Conservation (phyloP, 1,140 invertebrate species). For the Cotesia vestalis region DNA sequence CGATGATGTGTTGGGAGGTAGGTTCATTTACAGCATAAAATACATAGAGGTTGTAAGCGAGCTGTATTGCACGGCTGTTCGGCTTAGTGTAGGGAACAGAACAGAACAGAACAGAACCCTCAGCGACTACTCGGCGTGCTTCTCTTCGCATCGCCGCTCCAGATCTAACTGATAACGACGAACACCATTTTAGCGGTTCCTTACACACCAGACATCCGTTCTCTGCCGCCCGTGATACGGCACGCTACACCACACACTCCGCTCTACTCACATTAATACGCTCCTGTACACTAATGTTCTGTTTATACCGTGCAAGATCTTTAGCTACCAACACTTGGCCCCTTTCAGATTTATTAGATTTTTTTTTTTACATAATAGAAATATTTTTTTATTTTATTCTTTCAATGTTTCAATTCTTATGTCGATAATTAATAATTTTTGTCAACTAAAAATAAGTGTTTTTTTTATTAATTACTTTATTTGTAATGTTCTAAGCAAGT, state of each 20-base stretch:
- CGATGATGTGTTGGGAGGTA: too few species aligned
- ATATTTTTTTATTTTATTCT: too few species aligned
- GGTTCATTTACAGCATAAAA: too few species aligned
- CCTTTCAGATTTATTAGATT: neutral
- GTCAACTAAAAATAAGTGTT: too few species aligned
- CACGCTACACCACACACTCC: neutral
- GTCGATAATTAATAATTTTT: too few species aligned
- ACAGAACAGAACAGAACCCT: constrained; percentile 45
- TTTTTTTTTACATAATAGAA: too few species aligned
- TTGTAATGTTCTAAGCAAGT: too few species aligned
- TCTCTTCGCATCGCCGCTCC: constrained; percentile 67
- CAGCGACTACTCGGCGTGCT: constrained; percentile 53
- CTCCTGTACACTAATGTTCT: neutral
- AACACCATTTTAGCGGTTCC: constrained; percentile 69
- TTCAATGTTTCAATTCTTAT: too few species aligned
- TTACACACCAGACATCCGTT: constrained; percentile 67
- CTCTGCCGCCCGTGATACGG: constrained; percentile 54
- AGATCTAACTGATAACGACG: constrained; percentile 64
- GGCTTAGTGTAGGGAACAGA: constrained; percentile 31
- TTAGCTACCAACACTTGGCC: neutral
- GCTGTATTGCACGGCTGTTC: constrained; percentile 32
- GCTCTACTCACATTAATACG: neutral
- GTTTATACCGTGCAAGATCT: too few species aligned
- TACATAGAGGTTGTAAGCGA: too few species aligned
- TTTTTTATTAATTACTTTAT: too few species aligned